A percentile compares a stretch with the other conserved stretches of the same genome.
These are phyloP conservation scores for Chrysemys picta DNA, from an alignment of 2,113 vertebrate genomes.

Conservation along the genomic window DNA sequence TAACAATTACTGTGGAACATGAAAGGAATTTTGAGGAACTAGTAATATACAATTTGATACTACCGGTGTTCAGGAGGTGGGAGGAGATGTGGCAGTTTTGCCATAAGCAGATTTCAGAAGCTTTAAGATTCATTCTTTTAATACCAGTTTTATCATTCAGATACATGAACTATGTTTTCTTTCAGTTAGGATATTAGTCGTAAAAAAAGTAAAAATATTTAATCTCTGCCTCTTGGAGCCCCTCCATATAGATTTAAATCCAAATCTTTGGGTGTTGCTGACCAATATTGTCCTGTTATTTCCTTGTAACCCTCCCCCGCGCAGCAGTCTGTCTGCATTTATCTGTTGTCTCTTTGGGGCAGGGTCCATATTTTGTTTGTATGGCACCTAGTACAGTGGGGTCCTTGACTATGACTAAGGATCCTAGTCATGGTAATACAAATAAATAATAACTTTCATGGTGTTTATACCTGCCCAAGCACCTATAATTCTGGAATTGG, in stretches of 20 bases:
- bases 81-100: background rate
- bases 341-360: background rate
- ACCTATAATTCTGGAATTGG: background rate
- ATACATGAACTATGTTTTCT: background rate
- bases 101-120: background rate
- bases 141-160: background rate
- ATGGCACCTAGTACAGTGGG: background rate
- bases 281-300: background rate
- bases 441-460: background rate
- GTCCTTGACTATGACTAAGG: background rate
- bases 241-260: background rate
- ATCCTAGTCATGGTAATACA: background rate
- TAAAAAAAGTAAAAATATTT: background rate
- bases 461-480: background rate
- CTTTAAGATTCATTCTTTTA: background rate
- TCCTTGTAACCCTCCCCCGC: background rate
- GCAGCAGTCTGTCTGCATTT: background rate
- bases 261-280: background rate
- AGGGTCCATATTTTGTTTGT: background rate
- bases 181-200: background rate
- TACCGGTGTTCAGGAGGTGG: background rate
- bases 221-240: background rate
- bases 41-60: background rate
- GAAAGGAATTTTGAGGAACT: background rate
- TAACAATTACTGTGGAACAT: background rate